phyloP scores from a whole-genome alignment of 2,888 invertebrate species.

The Epiblema foenella region DNA sequence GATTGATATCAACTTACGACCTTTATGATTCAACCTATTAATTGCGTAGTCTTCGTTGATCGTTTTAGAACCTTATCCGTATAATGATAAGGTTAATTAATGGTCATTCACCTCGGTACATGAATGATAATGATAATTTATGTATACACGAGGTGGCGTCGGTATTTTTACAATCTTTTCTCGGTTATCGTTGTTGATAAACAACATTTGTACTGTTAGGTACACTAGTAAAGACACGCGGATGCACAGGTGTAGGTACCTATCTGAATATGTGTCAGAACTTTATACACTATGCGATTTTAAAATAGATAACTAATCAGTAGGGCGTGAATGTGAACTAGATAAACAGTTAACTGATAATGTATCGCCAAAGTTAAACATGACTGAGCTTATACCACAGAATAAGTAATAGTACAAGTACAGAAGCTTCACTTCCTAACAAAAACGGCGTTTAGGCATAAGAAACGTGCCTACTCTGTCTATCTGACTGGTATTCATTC shows the following conservation, averaged over 20 bases:
- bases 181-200: neutral
- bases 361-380: constrained; percentile 51
- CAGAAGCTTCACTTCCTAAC: too few species aligned
- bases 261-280: neutral
- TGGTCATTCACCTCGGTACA: neutral
- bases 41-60: neutral
- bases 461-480: too few species aligned
- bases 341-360: constrained; percentile 56
- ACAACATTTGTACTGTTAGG: neutral
- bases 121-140: neutral
- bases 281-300: constrained; percentile 17
- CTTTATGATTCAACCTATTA: neutral
- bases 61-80: neutral
- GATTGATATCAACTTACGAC: neutral
- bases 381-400: too few species aligned
- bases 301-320: constrained; percentile 55
- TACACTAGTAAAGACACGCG: neutral
- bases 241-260: neutral
- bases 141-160: neutral
- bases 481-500: too few species aligned
- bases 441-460: too few species aligned
- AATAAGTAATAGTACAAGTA: too few species aligned
- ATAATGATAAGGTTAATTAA: neutral
- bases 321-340: constrained; percentile 53
- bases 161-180: neutral